Base-by-base conservation (phyloP, 1,140 invertebrate genomes). In the Zaprionus africanus region DNA sequence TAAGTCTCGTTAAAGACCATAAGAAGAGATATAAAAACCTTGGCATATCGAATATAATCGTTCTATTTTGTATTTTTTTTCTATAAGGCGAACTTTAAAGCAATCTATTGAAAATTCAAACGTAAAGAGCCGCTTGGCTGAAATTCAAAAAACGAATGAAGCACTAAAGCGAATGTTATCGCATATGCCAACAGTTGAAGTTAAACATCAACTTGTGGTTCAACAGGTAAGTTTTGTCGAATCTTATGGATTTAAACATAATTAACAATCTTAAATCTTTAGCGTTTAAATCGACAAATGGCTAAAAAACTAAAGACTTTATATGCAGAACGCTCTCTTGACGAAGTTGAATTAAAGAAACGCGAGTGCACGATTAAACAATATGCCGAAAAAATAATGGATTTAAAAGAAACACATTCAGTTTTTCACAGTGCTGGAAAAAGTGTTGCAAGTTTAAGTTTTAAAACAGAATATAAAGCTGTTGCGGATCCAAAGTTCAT, bases 81-180 rank as follows among this genome's bases (percentile, higher is more conserved):
- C 57, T 49, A 9, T 31, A 31, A 91, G 88, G 46, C 77, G 90
- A 1, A 79, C 75, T 46, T 60, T 91, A 7, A 78, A 76, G 15
- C 90, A 90, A 62, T 81, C 84, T 7, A 74, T 80, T n/a, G 72
- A 83, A 61, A 90, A 79, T 53, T 76, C 69, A 4, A 86, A 86
- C 58, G 56, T 80, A 12, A 79, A 81, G 63, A 73, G 76, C 17
- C 59, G 78, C 31, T 56, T 90, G 2, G 67, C 66, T 26, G 81
- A 87, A 61, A 57, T 73, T 2, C 69, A 84, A n/a, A 87, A 79
- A 24, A 61, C 76, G 9, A 81, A 77, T 62, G 79, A 81, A 2
- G 58, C 84, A 3, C 56, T 91, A 0, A 91, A 90, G 15, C 41
- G 80, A 28, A 76, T 82, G 68, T 59, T 87, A 22, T 75, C 79